Conservation (phyloP, 2,113 vertebrate species). For the Neodontobutis hainanensis region DNA sequence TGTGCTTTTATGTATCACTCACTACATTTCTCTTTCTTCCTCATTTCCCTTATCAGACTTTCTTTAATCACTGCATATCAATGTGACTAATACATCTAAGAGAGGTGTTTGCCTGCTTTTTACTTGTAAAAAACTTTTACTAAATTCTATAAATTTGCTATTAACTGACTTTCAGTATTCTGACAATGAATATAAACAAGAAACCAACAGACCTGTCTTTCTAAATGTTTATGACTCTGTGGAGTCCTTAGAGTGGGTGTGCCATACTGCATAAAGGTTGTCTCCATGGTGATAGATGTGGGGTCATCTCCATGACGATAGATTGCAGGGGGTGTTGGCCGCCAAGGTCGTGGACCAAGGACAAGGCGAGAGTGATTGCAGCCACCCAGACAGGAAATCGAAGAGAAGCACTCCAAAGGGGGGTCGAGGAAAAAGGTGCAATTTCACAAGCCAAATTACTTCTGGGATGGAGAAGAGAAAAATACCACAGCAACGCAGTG, state of each 20-base stretch:
- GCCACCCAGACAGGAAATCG: slow-evolving; percentile 80
- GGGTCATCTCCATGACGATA: slow-evolving; percentile 75
- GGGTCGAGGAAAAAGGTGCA: slow-evolving; percentile 68
- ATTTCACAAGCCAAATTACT: slow-evolving; percentile 81
- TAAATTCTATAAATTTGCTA: slow-evolving; percentile 40
- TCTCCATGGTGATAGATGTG: slow-evolving; percentile 73
- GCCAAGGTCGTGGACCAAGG: slow-evolving; percentile 75
- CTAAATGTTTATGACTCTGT: slow-evolving; percentile 27
- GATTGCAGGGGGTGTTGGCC: slow-evolving; percentile 60
- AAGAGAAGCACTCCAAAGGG: slow-evolving; percentile 69
- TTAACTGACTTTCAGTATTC: slow-evolving; percentile 52
- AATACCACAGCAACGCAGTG: slow-evolving; percentile 72
- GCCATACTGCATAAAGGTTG: slow-evolving; percentile 53
- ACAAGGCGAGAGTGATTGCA: slow-evolving; percentile 75
- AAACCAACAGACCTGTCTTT: slow-evolving; percentile 25
- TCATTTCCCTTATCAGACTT: slow-evolving; percentile 53
- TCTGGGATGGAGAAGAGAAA: slow-evolving; percentile 74
- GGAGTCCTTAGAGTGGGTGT: slow-evolving; percentile 56
- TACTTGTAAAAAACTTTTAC: slow-evolving; percentile 57
- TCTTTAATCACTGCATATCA: slow-evolving; percentile 65
- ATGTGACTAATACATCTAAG: slow-evolving; percentile 53
- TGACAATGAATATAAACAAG: slow-evolving; percentile 31
- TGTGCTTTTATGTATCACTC: slow-evolving; percentile 59
- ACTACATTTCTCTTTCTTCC: slow-evolving; percentile 43
- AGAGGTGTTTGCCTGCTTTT: slow-evolving; percentile 48